These are phyloP conservation scores for Aphelenchoides avenae DNA, from an alignment of 1,140 invertebrate species.

Conservation along the genomic window DNA sequence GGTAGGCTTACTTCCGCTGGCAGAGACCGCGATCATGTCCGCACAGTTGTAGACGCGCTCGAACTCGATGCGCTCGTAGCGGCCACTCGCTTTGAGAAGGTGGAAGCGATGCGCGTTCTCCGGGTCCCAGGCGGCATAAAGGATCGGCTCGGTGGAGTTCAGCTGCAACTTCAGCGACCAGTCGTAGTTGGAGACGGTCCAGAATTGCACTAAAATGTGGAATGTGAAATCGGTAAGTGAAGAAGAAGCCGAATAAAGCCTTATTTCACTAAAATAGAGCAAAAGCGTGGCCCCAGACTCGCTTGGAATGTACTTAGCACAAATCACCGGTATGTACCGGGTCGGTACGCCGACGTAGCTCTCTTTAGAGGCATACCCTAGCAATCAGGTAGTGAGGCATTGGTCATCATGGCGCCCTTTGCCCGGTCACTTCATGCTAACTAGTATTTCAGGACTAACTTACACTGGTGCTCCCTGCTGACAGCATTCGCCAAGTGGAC, in stretches of 20 bases:
- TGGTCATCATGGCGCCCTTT: no score
- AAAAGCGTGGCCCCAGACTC: not conserved
- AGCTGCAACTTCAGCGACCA: conserved; percentile 78
- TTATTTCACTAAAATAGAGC: conserved; percentile 12
- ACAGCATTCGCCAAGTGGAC: conserved; percentile 19
- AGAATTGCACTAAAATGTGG: conserved; percentile 68
- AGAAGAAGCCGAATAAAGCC: conserved; percentile 38
- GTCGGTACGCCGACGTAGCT: no score
- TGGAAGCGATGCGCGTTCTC: conserved; percentile 17
- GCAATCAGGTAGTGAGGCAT: no score
- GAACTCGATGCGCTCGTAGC: conserved; percentile 19
- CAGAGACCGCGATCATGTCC: conserved; percentile 69
- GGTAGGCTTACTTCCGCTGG: conserved; percentile 69
- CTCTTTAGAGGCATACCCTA: no score
- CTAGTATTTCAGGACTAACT: no score
- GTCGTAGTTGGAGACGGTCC: conserved; percentile 78
- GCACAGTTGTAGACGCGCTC: conserved; percentile 58
- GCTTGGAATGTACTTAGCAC: no score
- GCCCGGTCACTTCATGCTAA: no score
- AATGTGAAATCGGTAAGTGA: not conserved
- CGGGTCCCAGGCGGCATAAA: conserved; percentile 22
- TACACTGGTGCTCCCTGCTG: no score
- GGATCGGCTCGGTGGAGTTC: conserved; percentile 1
- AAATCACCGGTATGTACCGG: no score
- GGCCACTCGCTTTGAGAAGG: conserved; percentile 24